Evolutionary conservation across 2,888 invertebrate species (phyloP).

Genomic region (Dynastes maya): DNA sequence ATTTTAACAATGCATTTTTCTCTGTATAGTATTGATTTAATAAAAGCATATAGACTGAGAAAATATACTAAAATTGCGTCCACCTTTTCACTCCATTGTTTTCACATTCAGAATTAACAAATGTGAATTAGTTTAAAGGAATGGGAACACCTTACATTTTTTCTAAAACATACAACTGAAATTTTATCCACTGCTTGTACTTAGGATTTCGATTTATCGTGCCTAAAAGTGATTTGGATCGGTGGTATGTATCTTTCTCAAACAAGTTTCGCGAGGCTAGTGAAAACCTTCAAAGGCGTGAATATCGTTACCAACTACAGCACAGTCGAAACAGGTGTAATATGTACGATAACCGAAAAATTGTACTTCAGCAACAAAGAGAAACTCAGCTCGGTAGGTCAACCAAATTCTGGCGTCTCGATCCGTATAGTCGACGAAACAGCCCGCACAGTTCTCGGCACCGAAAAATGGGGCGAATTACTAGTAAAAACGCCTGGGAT

Average conservation of each 20-base stretch:
- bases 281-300: slow-evolving; percentile 58
- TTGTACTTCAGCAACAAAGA: slow-evolving; percentile 55
- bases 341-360: slow-evolving; percentile 56
- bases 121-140: too few relatives aligned
- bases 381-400: slow-evolving; percentile 61
- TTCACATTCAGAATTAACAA: too few relatives aligned
- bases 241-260: slow-evolving; percentile 61
- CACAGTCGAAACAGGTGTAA: slow-evolving; percentile 62
- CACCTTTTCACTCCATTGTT: too few relatives aligned
- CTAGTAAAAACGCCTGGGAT: slow-evolving; percentile 61
- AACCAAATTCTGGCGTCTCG: slow-evolving; percentile 59
- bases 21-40: too few relatives aligned
- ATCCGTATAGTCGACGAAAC: slow-evolving; percentile 61
- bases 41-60: too few relatives aligned
- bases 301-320: slow-evolving; percentile 62
- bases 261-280: slow-evolving; percentile 58
- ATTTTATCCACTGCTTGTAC: too few relatives aligned
- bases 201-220: slow-evolving; percentile 64
- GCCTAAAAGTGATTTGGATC: slow-evolving; percentile 61
- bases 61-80: too few relatives aligned
- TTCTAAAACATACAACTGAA: too few relatives aligned
- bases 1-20: too few relatives aligned
- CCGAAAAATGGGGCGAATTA: slow-evolving; percentile 62
- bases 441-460: slow-evolving; percentile 57
- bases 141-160: too few relatives aligned